Evolutionary conservation across 1,140 invertebrate genomes (phyloP), one percentile per base, ranked within the genome.

Genomic region (Carposina sasakii): DNA sequence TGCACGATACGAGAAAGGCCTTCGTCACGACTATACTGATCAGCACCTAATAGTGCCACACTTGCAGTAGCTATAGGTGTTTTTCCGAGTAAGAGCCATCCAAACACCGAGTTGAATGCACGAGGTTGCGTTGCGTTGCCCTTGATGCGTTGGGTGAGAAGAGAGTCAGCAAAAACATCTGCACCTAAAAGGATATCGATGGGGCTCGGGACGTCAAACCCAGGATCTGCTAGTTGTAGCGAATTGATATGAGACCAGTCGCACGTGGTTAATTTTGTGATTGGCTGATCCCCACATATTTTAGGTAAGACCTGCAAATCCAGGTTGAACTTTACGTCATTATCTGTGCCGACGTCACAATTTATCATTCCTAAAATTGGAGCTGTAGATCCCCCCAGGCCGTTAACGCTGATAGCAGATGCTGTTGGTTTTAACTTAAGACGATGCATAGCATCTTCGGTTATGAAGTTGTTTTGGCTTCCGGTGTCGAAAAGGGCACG

Each of bases 401-500:
- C 49, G 28, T 26, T 39, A 31, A 31, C 26, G 10, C 3, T 49
- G 22, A 36, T 26, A 10, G n/a, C n/a, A n/a, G n/a, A n/a, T n/a
- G n/a, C n/a, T n/a, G n/a, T n/a, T n/a, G n/a, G 41, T 31, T 17
- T 13, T 31, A 56, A 26, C 1, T 49, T 40, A 21, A 64, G 43
- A 6, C 46, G 45, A 10, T 53, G 30, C 2, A 51, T 36, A 2
- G 61, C 54, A 2, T 34, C 28, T 52, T 39, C 41, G 1, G 52
- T 60, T 5, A 64, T 54, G 36, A 62, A 54, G 19, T 52, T 62
- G 37, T 33, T 54, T 51, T 63, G 52, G 40, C 56, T 63, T 16
- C 55, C 61, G 19, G 54, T 57, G 23, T 61, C 57, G 19, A 63
- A 60, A 12, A 63, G 43, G 1, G 57, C 61, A 21, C 57, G 57